These are phyloP conservation scores for Rattus rattus DNA, from an alignment of 2,113 vertebrate genomes.

Conservation along the genomic window DNA sequence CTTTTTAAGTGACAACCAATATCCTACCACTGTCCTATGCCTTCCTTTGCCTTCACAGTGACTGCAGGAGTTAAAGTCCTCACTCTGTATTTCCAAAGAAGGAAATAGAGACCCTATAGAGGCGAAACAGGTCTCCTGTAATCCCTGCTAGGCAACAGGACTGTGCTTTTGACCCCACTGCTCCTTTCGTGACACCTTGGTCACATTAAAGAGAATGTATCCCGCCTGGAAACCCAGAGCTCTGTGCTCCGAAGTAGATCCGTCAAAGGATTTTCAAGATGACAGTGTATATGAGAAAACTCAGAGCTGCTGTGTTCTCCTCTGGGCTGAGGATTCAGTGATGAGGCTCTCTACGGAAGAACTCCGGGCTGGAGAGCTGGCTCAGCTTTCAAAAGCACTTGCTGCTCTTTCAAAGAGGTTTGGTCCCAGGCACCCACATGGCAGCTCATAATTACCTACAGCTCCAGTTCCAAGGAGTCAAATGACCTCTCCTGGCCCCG, in stretches of 20 bases:
- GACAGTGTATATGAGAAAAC: not conserved
- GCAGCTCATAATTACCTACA: not conserved
- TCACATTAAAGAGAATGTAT: slow-evolving; percentile 2
- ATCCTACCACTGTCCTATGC: not conserved
- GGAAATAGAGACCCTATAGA: not conserved
- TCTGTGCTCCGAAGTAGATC: not conserved
- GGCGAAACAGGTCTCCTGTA: not conserved
- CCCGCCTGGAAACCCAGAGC: not conserved
- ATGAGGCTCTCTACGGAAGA: not conserved
- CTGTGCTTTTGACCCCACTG: not conserved
- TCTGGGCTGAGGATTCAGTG: not conserved
- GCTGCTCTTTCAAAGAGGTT: not conserved
- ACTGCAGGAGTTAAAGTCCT: not conserved
- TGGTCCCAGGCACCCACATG: not conserved
- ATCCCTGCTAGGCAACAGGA: not conserved
- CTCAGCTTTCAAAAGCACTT: not conserved
- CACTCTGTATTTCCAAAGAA: not conserved
- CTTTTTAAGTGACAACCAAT: not conserved
- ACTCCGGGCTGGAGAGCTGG: too few species aligned
- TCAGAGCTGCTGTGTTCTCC: not conserved
- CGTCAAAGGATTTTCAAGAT: not conserved
- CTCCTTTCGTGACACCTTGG: not conserved
- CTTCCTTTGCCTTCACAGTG: not conserved
- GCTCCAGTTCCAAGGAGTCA: not conserved
- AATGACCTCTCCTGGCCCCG: not conserved